Evolutionary conservation across 2,113 vertebrate species (phyloP).

Genomic region (Bubo bubo): DNA sequence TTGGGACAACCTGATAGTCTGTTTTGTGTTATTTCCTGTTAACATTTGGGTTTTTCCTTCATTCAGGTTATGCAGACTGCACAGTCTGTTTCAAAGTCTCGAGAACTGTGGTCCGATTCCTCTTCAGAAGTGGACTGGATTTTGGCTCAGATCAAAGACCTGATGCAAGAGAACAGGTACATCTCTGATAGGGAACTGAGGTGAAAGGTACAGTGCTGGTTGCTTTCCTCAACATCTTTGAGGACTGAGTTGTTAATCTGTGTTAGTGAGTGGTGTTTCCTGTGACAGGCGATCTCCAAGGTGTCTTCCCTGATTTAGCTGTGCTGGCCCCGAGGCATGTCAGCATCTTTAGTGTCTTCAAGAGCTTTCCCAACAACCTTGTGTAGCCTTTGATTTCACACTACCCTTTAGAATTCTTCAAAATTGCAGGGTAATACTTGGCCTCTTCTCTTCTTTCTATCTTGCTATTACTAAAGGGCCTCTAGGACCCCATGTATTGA

Average conservation of each 20-base stretch:
- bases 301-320: neutral
- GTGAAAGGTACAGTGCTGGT: neutral
- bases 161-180: conserved; percentile 82
- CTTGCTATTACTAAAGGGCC: neutral
- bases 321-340: neutral
- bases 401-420: neutral
- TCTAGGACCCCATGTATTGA: neutral
- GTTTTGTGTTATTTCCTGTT: neutral
- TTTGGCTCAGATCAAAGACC: conserved; percentile 87
- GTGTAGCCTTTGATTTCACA: neutral
- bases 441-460: neutral
- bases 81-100: conserved; percentile 52
- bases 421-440: neutral
- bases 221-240: neutral
- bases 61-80: conserved; percentile 71
- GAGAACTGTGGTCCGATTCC: conserved; percentile 71
- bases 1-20: neutral
- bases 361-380: neutral
- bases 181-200: neutral
- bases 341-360: neutral
- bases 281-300: neutral
- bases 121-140: conserved; percentile 86
- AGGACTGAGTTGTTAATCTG: neutral
- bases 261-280: neutral
- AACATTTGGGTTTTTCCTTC: neutral